A percentile compares a stretch with the other conserved stretches of the same genome.
These are phyloP conservation scores for Melinopterus prodromus DNA, from an alignment of 2,888 invertebrate genomes.

Conservation along the genomic window DNA sequence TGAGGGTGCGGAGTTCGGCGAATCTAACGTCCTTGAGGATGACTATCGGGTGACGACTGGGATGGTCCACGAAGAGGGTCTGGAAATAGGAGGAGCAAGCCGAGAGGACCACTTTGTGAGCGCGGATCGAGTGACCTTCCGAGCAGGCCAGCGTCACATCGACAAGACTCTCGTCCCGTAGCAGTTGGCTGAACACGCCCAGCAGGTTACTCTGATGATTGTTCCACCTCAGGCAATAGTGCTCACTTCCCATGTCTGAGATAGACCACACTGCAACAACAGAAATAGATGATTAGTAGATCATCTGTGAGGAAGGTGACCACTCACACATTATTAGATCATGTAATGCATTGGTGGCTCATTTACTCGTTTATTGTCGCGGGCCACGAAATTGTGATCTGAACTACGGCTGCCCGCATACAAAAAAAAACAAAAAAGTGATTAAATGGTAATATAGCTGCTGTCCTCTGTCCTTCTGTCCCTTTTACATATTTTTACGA, in stretches of 20 bases:
- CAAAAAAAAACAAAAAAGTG: too few relatives aligned
- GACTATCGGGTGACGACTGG: constrained; percentile 91
- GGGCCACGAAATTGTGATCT: too few relatives aligned
- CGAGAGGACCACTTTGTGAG: constrained; percentile 93
- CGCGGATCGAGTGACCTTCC: constrained; percentile 93
- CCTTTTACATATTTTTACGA: too few relatives aligned
- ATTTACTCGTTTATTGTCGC: too few relatives aligned
- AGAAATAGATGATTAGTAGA: constrained; percentile 7
- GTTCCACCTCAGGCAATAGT: constrained; percentile 98
- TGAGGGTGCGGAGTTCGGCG: constrained; percentile 87
- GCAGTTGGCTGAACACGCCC: constrained; percentile 95
- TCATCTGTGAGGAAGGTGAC: too few relatives aligned
- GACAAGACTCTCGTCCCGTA: constrained; percentile 94
- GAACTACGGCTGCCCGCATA: too few relatives aligned
- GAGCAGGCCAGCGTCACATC: constrained; percentile 97
- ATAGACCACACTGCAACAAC: constrained; percentile 78
- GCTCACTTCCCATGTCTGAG: constrained; percentile 98
- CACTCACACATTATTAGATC: too few relatives aligned
- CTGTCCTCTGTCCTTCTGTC: too few relatives aligned
- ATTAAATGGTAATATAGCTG: too few relatives aligned
- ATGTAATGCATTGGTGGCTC: too few relatives aligned
- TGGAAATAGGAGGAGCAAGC: constrained; percentile 97
- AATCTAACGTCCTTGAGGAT: constrained; percentile 94
- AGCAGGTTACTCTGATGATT: constrained; percentile 98
- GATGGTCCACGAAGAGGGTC: constrained; percentile 91